Evolutionary conservation across 1,140 invertebrate species (phyloP), one percentile per base, ranked within the genome.

Genomic region (Apolygus lucorum): DNA sequence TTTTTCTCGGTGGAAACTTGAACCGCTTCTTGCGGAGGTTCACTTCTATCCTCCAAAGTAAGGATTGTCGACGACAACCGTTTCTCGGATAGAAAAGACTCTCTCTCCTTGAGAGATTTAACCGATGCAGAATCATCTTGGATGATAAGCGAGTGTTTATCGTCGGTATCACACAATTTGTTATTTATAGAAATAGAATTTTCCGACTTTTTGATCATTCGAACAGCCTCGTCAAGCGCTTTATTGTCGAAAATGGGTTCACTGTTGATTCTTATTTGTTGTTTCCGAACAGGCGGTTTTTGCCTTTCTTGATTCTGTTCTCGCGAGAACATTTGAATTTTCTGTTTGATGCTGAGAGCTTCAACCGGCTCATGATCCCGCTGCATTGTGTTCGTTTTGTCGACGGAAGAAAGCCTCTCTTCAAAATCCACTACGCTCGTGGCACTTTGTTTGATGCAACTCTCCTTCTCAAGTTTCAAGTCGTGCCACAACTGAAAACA

Each of bases 401-500:
- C 52, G 11, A 42, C 64, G n/a, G 69, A 70, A 26, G 69, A 70
- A 11, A 72, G 52, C 17, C 71, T 49, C 28, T 72, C 71, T 67
- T 72, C 71, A 68, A 72, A 72, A 49, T 72, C 71, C 2, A 72
- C 52, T 1, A 72, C 71, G 52, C 68, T 69, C 1, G 67, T 72
- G 2, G 71, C 54, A 52, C 71, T 72, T 42, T 72, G 68, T 28
- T 72, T 72, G 1, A 26, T 69, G 28, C 66, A 75, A 71, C 73
- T 74, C 62, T 76, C 76, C 74, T 73, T 72, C 69, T 76, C 75
- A 25, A 76, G 66, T 76, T 86, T 86, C 63, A 87, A 78, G 73
- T 88, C 84, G 67, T 83, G 81, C 87, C 87, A 88, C 78, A 89
- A 85, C 81, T 86, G 75, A 59, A 81, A 81, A 71, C 68, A 66